Base-by-base conservation (phyloP, 2,888 invertebrate genomes). In the Dioctria rufipes region DNA sequence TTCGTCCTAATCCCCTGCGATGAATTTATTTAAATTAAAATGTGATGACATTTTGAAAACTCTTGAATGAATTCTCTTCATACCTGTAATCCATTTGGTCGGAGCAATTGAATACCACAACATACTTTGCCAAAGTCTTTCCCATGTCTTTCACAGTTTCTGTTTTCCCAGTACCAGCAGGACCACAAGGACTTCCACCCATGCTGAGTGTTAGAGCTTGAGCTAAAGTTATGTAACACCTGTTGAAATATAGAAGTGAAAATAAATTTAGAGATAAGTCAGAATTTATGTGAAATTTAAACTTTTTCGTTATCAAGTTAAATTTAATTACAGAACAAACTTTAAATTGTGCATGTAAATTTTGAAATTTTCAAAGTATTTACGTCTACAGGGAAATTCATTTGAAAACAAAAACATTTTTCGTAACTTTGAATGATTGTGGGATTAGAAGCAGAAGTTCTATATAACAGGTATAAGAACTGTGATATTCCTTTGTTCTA, bases 131-230 rank as follows among this genome's bases (percentile, higher is more conserved):
- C 61, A 98, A 90, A 37, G 98, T 98, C 89, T 98, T 96, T 60
- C 98, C 98, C 98, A 98, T 98, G 88, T 98, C 98, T 89, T 98
- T 98, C 1, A 96, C 96, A 0, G 98, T 98, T 90, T 98, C 98
- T 0, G 98, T 98, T 90, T 98, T 98, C 5, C 98, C 98, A 0
- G 98, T 98, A n/a, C 98, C 98, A 0, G 98, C 98, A 2, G 98
- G 98, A 0, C 98, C 98, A 85, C 98, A 97, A 0, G 98, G 98
- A 13, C 97, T 96, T 0, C 98, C 98, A 13, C 98, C 98, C 95
- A 98, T 96, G 83, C 97, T 96, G 94, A 98, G 95, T 0, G 96
- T 95, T 82, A 98, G 89, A 0, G 98, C 98, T 90, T 98, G 98
- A 0, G 98, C 96, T 80, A 98, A 90, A 0, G 98, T 98, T 85